Base-by-base conservation (phyloP, 2,797 vertebrate genomes). In the Zenarchopterus dispar region DNA sequence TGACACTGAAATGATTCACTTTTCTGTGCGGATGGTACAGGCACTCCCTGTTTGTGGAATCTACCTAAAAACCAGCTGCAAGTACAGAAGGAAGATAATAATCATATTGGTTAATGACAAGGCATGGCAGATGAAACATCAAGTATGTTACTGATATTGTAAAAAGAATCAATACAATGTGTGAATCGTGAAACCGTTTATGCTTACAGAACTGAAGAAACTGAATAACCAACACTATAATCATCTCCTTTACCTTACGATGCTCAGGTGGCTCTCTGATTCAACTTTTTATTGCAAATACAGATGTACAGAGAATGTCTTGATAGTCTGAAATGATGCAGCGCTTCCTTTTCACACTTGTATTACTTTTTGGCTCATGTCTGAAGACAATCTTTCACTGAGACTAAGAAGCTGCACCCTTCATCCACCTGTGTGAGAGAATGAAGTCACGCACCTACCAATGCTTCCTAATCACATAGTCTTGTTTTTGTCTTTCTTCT, bases 331-430 rank as follows among this genome's bases (percentile, higher is more conserved):
- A 17, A 41, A 45, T 33, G 39, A 39, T 21, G 51, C 62, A 33
- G 28, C 64, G 74, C 75, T 82, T 74, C 65, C 64, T 81, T 82
- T 75, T 88, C 81, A 84, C 85, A 80, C 80, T 15, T 55, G 0
- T 47, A 1, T 55, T 22, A 31, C 42, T 54, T 4, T 56, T 62
- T 57, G 45, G 22, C 49, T 17, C 0, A 5, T 62, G 56, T 36
- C 18, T 56, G 78, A 65, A 54, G 18, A 70, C 39, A 48, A n/a
- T 41, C 19, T 61, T 65, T 44, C 63, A 44, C 51, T 57, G 54
- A 69, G 60, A 17, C 19, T 3, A 43, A 42, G 62, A 15, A 51
- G 73, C 68, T 74, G 74, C 84, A 82, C 77, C 67, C 79, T 52
- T 56, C 45, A 80, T 10, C 45, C 55, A 78, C 62, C 53, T 74